Percentiles rank a stretch among this genome's conserved stretches.
These are phyloP conservation scores for Aphyosemion australe DNA, from an alignment of 2,113 vertebrate genomes.

Conservation along the genomic window DNA sequence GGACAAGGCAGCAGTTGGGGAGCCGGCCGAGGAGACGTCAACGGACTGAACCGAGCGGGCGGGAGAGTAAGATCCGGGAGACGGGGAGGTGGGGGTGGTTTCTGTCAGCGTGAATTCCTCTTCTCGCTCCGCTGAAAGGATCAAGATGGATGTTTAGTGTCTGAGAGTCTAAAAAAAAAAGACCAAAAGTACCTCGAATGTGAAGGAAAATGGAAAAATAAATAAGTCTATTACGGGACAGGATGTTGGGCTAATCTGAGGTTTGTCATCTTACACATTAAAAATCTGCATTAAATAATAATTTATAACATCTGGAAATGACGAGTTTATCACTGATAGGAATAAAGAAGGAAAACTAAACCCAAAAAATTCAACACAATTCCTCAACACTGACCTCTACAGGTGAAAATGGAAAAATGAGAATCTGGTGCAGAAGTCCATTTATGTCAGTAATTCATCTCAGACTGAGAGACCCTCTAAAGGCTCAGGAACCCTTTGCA, in stretches of 20 bases:
- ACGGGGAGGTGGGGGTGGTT: constrained; percentile 84
- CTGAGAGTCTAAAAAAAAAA: neutral
- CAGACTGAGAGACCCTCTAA: too few species aligned
- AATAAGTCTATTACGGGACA: too few species aligned
- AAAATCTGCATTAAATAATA: neutral
- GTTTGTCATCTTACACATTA: neutral
- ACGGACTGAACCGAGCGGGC: constrained; percentile 88
- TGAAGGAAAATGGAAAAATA: neutral
- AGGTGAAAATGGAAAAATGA: too few species aligned
- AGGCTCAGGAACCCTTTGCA: too few species aligned
- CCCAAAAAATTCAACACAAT: too few species aligned
- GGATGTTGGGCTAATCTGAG: too few species aligned
- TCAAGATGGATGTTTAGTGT: neutral
- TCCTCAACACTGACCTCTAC: too few species aligned
- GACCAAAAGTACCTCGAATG: neutral
- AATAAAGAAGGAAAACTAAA: too few species aligned
- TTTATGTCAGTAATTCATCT: too few species aligned
- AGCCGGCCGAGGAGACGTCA: constrained; percentile 84
- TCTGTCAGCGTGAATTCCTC: constrained; percentile 87
- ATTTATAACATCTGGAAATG: neutral
- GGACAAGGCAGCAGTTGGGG: constrained; percentile 87
- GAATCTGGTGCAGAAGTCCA: too few species aligned
- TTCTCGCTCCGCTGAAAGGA: constrained; percentile 80
- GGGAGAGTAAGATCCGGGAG: constrained; percentile 90
- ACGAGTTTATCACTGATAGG: neutral